Evolutionary conservation across 2,888 invertebrate species (phyloP), one percentile per base, ranked within the genome.

Genomic region (Periphyllus acericola): DNA sequence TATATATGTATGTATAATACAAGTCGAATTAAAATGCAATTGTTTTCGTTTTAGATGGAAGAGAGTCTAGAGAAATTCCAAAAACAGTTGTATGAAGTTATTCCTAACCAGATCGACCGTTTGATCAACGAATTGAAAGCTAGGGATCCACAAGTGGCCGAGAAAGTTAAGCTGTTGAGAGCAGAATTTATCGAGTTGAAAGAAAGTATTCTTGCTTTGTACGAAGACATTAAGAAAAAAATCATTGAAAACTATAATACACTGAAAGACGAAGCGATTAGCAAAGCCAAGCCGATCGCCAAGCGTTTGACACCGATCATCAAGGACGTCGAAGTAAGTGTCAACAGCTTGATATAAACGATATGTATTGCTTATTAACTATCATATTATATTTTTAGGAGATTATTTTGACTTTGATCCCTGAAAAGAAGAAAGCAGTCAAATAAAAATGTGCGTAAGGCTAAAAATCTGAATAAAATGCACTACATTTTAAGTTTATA

Each of bases 301-400:
- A 87, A 87, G 40, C 79, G 60, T 40, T 87, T n/a, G 60, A 75
- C 74, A n/a, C 81, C 81, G 14, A 81, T 87, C 11, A 19, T 87
- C 19, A 87, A 87, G 11, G 87, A 87, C 19, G 0, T 87, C 19
- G 87, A 87, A 75, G 87, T 87, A n/a, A 87, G 86, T 55, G 11
- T 71, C 19, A 32, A 29, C 21, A 46, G 14, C 29, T 21, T 3
- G 25, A 66, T 11, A n/a, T 29, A 66, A 66, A 32, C 9, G 17
- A 29, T 32, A 76, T 29, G 21, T 32, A 72, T 32, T 82, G 40
- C 2, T 68, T n/a, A 21, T 29, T 74, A 36, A 34, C n/a, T 46
- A 36, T 5, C 21, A 21, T 68, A 34, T 32, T 82, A 21, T 40
- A 1, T 87, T 80, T 87, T 66, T n/a, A 87, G 87, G 87, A 87